Conservation (phyloP, 1,140 invertebrate genomes). For the Heliconius himera region DNA sequence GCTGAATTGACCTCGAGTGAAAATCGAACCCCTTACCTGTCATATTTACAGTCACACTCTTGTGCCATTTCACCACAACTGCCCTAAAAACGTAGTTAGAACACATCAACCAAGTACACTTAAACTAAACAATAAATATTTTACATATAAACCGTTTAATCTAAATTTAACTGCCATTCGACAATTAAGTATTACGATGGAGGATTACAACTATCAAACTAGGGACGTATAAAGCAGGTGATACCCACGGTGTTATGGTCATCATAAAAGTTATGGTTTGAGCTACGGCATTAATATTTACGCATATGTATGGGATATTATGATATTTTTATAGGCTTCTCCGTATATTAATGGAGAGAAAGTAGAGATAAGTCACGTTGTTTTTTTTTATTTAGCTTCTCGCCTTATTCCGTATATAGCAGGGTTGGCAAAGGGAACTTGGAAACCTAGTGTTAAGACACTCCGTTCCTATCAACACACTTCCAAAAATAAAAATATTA, state of each 20-base stretch:
- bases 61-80: neutral
- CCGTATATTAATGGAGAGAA: too few species aligned
- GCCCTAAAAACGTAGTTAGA: neutral
- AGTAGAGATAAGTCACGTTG: too few species aligned
- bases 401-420: too few species aligned
- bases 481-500: too few species aligned
- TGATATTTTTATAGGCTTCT: neutral
- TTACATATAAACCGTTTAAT: constrained; percentile 20
- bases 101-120: neutral
- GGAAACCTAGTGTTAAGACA: too few species aligned
- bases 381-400: too few species aligned
- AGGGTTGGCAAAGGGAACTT: too few species aligned
- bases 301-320: constrained; percentile 10
- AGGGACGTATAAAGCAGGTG: constrained; percentile 31
- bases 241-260: constrained; percentile 29
- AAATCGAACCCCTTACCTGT: too few species aligned
- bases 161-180: constrained; percentile 23
- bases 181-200: constrained; percentile 32
- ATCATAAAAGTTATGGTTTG: constrained; percentile 30
- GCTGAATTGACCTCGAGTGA: too few species aligned
- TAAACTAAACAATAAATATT: constrained; percentile 11
- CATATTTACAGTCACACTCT: too few species aligned
- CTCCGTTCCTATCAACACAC: too few species aligned
- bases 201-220: constrained; percentile 32
- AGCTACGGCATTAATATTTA: constrained; percentile 19